phyloP scores from a whole-genome alignment of 2,888 invertebrate genomes.

The Camponotus fellah region DNA sequence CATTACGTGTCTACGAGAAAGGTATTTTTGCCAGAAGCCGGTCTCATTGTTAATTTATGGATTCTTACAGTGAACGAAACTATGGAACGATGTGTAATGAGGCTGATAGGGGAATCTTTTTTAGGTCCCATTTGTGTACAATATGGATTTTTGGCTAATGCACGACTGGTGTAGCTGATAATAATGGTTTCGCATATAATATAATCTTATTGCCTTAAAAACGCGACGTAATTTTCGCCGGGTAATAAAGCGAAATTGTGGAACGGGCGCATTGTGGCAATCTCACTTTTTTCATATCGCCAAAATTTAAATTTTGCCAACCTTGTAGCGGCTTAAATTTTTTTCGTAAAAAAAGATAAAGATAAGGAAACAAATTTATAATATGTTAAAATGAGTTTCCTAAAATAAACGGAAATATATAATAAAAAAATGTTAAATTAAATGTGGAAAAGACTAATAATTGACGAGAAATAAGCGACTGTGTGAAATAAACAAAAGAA shows the following conservation, averaged over 20 bases:
- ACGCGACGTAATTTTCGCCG: conserved; percentile 59
- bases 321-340: background rate
- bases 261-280: conserved; percentile 17
- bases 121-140: conserved; percentile 54
- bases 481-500: background rate
- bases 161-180: conserved; percentile 59
- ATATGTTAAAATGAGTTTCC: background rate
- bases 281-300: conserved; percentile 22
- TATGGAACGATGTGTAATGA: background rate
- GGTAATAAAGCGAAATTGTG: conserved; percentile 61
- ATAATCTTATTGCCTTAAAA: conserved; percentile 65
- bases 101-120: conserved; percentile 32
- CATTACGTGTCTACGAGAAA: background rate
- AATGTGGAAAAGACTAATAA: background rate
- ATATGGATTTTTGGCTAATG: conserved; percentile 57
- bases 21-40: background rate
- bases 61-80: background rate
- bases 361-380: no score
- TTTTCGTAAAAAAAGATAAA: conserved; percentile 13
- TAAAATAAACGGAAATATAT: background rate
- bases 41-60: conserved; percentile 19
- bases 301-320: conserved; percentile 22
- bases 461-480: background rate
- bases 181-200: conserved; percentile 48
- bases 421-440: background rate